phyloP scores from a whole-genome alignment of 2,888 invertebrate species.

The Yponomeuta plumbellus region DNA sequence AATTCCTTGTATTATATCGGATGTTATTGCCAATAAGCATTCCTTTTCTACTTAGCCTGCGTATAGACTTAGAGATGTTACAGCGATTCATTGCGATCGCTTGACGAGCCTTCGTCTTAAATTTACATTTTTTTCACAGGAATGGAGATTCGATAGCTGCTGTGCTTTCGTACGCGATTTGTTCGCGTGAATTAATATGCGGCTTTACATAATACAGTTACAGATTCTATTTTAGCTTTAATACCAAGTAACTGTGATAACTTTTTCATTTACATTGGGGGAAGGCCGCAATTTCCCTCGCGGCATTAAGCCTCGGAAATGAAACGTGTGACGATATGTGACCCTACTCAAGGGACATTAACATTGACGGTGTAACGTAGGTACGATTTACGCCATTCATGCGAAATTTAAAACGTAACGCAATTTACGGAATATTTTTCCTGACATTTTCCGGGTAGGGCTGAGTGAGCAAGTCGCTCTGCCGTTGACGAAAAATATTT shows the following conservation, averaged over 20 bases:
- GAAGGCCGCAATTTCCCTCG: not conserved
- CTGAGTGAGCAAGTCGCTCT: not conserved
- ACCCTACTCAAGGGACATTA: conserved; percentile 38
- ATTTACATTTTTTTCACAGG: too few species aligned
- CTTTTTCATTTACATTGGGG: not conserved
- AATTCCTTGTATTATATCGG: conserved; percentile 1
- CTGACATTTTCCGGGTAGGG: conserved; percentile 1
- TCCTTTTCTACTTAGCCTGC: not conserved
- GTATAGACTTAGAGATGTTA: not conserved
- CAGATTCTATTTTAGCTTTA: not conserved
- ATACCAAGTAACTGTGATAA: not conserved
- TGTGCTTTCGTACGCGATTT: too few species aligned
- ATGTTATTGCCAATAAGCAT: conserved; percentile 2
- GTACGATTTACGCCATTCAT: conserved; percentile 12
- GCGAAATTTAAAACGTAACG: conserved; percentile 5
- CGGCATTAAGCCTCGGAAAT: conserved; percentile 20
- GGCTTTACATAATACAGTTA: not conserved
- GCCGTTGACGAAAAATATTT: conserved; percentile 8
- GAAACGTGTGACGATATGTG: conserved; percentile 35
- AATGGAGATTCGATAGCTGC: too few species aligned
- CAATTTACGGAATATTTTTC: conserved; percentile 9
- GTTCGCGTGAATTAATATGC: too few species aligned
- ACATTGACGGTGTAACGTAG: conserved; percentile 30
- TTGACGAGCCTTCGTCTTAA: too few species aligned
- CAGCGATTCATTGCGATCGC: not conserved